These are phyloP conservation scores for Diplazon laetatorius DNA, from an alignment of 2,888 invertebrate species.

Conservation along the genomic window DNA sequence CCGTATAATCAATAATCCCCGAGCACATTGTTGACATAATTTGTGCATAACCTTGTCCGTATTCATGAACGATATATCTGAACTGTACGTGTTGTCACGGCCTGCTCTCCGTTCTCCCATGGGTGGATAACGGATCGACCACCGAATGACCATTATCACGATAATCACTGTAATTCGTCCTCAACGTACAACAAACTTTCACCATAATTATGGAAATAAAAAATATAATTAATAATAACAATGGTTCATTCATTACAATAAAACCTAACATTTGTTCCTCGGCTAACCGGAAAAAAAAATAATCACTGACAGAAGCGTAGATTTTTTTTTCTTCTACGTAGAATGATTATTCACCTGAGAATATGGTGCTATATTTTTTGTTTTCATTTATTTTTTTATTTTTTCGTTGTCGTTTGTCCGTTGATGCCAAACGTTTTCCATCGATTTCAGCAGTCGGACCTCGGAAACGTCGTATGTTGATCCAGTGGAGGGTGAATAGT, in stretches of 20 bases:
- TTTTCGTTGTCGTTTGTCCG: neutral
- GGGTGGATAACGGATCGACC: constrained; percentile 12
- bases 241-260: too few relatives aligned
- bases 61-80: constrained; percentile 13
- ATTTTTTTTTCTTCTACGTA: neutral
- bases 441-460: neutral
- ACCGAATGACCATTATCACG: neutral
- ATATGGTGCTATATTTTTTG: too few relatives aligned
- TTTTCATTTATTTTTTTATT: too few relatives aligned
- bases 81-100: constrained; percentile 15
- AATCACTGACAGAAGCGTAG: too few relatives aligned
- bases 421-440: neutral
- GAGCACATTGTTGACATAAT: constrained; percentile 63
- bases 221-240: neutral
- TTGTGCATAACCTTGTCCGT: constrained; percentile 47
- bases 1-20: constrained; percentile 59
- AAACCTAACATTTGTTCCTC: too few relatives aligned
- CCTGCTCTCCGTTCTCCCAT: neutral
- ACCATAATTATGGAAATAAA: neutral
- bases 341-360: neutral
- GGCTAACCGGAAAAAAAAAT: too few relatives aligned
- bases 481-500: constrained; percentile 32
- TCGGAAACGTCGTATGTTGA: constrained; percentile 27
- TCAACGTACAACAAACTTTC: neutral
- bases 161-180: neutral